A percentile compares a stretch with the other conserved stretches of the same genome.
phyloP scores from a whole-genome alignment of 1,140 invertebrate species.

The Microplitis demolitor region DNA sequence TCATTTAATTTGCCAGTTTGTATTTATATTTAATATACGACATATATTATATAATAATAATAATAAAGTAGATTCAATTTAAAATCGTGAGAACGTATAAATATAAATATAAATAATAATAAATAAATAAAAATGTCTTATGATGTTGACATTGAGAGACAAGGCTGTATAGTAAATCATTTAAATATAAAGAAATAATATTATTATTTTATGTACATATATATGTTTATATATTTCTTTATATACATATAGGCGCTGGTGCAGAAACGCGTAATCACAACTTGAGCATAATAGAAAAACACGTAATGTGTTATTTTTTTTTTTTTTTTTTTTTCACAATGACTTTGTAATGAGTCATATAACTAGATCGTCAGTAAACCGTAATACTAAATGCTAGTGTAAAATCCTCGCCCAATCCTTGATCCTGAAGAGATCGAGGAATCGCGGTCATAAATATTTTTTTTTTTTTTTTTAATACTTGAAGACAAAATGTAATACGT shows the following conservation, averaged over 20 bases:
- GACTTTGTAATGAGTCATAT: constrained; percentile 43
- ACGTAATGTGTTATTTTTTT: constrained; percentile 1
- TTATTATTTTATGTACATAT: neutral
- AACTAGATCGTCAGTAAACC: constrained; percentile 29
- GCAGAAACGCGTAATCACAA: neutral
- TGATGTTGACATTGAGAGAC: constrained; percentile 39
- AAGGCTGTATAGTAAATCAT: constrained; percentile 36
- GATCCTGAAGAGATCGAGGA: constrained; percentile 20
- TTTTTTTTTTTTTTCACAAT: neutral
- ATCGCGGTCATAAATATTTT: constrained; percentile 2
- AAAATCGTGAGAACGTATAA: constrained; percentile 41
- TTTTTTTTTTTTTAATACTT: no score
- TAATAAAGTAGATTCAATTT: constrained; percentile 13
- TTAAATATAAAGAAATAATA: constrained; percentile 4
- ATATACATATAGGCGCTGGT: constrained; percentile 10
- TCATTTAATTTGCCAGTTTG: neutral
- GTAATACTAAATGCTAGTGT: neutral
- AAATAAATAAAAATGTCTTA: neutral
- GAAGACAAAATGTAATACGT: neutral
- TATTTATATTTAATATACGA: no score
- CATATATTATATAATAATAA: neutral
- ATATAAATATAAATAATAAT: constrained; percentile 3
- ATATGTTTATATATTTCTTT: neutral
- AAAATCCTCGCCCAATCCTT: constrained; percentile 9
- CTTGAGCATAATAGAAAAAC: neutral